These are phyloP conservation scores for Eleutherodactylus coqui DNA, from an alignment of 2,797 vertebrate species.

Conservation along the genomic window DNA sequence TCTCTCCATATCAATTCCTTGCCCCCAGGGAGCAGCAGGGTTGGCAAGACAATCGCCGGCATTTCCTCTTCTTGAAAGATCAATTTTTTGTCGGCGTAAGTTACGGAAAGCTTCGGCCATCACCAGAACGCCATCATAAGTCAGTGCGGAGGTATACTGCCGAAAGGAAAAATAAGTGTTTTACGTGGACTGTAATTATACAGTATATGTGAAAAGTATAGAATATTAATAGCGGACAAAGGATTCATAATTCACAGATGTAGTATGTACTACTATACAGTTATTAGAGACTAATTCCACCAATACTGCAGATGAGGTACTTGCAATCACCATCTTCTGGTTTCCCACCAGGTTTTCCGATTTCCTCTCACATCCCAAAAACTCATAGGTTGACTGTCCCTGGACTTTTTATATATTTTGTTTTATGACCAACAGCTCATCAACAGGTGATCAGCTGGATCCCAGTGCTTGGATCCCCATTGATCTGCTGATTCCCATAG, in stretches of 20 bases:
- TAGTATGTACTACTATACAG: neutral
- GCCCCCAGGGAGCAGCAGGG: slow-evolving; percentile 97
- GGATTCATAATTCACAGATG: neutral
- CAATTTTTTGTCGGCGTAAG: slow-evolving; percentile 94
- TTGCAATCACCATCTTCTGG: too few species aligned
- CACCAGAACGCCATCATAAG: slow-evolving; percentile 95
- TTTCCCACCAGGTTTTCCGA: too few species aligned
- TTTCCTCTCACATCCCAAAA: too few species aligned
- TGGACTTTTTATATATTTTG: too few species aligned
- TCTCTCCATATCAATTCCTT: slow-evolving; percentile 98
- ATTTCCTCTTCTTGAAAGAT: slow-evolving; percentile 96
- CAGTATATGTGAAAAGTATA: neutral
- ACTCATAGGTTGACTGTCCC: too few species aligned
- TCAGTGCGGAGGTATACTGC: slow-evolving; percentile 96
- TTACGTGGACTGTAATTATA: neutral
- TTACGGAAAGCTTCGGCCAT: slow-evolving; percentile 98
- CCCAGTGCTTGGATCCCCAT: too few species aligned
- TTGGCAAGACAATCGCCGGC: slow-evolving; percentile 98
- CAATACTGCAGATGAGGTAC: too few species aligned
- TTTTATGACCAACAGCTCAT: too few species aligned
- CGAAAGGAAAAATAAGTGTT: slow-evolving; percentile 2
- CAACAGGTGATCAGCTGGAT: too few species aligned
- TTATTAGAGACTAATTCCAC: neutral
- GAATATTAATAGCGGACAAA: neutral
- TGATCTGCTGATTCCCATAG: too few species aligned